Conservation (phyloP, 2,113 vertebrate species). For the Tylochromis polylepis region DNA sequence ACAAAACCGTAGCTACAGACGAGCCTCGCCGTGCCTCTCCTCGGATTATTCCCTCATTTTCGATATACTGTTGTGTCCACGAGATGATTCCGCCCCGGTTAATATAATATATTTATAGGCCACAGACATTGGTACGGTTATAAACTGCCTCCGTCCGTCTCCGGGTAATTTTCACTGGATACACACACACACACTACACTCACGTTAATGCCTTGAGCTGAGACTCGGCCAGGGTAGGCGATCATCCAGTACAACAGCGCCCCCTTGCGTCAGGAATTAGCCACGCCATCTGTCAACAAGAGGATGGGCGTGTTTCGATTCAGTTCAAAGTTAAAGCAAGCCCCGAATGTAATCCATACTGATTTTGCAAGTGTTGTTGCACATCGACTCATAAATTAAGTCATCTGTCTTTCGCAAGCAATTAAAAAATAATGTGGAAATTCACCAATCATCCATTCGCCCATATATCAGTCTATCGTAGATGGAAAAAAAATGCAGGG, state of each 20-base stretch:
- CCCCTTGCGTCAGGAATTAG: slow-evolving; percentile 59
- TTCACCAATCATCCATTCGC: not conserved
- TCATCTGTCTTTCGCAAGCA: not conserved
- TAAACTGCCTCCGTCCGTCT: slow-evolving; percentile 51
- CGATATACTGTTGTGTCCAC: slow-evolving; percentile 29
- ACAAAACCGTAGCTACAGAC: slow-evolving; percentile 59
- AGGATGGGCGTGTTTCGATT: slow-evolving; percentile 50
- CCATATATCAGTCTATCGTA: not conserved
- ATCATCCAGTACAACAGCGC: slow-evolving; percentile 20
- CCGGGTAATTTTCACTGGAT: slow-evolving; percentile 59
- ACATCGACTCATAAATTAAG: not conserved
- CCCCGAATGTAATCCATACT: not conserved
- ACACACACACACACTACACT: slow-evolving; percentile 3
- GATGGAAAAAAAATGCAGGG: not conserved
- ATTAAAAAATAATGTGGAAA: not conserved
- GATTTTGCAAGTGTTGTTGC: not conserved
- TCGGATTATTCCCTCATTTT: slow-evolving; percentile 66
- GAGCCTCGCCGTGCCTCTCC: slow-evolving; percentile 49
- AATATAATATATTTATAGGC: not conserved
- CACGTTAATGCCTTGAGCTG: slow-evolving; percentile 41
- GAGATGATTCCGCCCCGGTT: slow-evolving; percentile 38
- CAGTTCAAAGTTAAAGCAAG: not conserved
- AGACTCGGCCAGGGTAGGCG: not conserved
- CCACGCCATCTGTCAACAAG: slow-evolving; percentile 49
- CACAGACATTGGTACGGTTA: slow-evolving; percentile 60